A percentile compares a stretch with the other conserved stretches of the same genome.
Conservation (phyloP, 2,797 vertebrate genomes). For the Anomalospiza imberbis region DNA sequence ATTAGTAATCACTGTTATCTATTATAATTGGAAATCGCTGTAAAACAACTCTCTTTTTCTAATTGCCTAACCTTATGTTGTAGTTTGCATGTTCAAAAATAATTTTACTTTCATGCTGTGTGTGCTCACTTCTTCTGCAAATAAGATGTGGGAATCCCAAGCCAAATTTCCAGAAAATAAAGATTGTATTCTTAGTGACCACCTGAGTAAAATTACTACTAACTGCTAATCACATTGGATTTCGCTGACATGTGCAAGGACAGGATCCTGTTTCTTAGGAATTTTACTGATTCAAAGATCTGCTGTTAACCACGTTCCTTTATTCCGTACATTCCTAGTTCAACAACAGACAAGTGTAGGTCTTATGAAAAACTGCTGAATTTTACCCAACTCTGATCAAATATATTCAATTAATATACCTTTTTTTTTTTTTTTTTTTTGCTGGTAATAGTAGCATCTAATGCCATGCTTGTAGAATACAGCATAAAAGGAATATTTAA, state of each 20-base stretch:
- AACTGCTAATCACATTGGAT: background rate
- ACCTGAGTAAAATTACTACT: background rate
- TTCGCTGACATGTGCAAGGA: background rate
- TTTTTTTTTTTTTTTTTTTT: too few relatives aligned
- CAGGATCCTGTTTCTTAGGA: background rate
- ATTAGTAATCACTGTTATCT: background rate
- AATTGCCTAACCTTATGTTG: background rate
- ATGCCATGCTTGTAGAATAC: background rate
- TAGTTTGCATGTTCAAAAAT: background rate
- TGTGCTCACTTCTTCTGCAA: background rate
- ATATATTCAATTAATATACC: background rate
- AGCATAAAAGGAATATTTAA: background rate
- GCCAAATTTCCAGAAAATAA: background rate
- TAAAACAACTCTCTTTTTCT: background rate
- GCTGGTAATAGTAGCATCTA: background rate
- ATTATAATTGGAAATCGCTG: background rate
- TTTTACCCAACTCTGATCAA: background rate
- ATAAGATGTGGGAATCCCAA: background rate
- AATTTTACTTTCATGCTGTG: background rate
- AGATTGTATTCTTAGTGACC: background rate
- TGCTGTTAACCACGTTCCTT: background rate
- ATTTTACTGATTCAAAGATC: background rate
- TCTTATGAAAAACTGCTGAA: background rate
- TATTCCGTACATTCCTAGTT: accelerated
- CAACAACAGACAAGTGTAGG: background rate